Conservation (phyloP, 1,140 invertebrate genomes). For the Lucilia sericata region DNA sequence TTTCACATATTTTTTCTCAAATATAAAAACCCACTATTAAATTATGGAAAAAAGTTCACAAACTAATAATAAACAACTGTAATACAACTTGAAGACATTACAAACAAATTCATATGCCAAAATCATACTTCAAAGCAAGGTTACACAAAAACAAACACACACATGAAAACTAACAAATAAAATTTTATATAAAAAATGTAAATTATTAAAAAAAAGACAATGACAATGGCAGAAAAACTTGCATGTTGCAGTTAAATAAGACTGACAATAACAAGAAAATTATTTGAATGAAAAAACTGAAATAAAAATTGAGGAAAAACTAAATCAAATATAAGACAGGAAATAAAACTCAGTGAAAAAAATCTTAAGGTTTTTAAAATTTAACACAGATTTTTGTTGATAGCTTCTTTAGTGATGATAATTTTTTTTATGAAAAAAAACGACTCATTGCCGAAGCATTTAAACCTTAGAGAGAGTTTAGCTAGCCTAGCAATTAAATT, state of each 20-base stretch:
- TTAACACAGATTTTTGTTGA: slow-evolving; percentile 8
- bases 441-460: neutral
- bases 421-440: no score
- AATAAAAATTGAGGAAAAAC: slow-evolving; percentile 1
- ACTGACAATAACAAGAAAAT: no score
- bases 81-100: no score
- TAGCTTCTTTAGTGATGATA: neutral
- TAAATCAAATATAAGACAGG: neutral
- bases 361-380: neutral
- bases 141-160: neutral
- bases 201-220: slow-evolving; percentile 1
- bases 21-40: no score
- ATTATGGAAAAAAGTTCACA: no score
- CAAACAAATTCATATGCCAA: slow-evolving; percentile 4
- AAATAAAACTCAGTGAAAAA: neutral
- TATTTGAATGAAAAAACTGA: neutral
- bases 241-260: slow-evolving; percentile 8
- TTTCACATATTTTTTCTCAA: no score
- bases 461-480: no score
- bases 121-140: neutral
- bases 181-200: neutral
- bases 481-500: slow-evolving; percentile 30
- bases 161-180: neutral
- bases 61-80: neutral
- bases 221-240: slow-evolving; percentile 6